These are phyloP conservation scores for Stercorarius parasiticus DNA, from an alignment of 2,113 vertebrate genomes.

Conservation along the genomic window DNA sequence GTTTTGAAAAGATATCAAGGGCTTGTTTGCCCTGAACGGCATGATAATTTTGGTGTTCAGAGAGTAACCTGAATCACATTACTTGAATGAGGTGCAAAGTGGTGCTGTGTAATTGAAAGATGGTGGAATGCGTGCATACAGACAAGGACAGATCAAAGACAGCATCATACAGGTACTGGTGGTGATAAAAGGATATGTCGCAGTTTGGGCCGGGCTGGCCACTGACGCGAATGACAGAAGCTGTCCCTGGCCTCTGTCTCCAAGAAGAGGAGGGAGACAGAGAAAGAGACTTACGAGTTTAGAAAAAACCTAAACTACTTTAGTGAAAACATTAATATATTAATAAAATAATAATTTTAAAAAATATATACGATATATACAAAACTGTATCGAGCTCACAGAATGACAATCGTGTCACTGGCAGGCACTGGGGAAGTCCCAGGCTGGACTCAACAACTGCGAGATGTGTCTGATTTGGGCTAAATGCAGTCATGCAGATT, in stretches of 20 bases:
- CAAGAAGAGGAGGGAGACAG: not conserved
- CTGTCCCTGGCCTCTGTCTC: too few species aligned
- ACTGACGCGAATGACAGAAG: not conserved
- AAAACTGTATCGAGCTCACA: not conserved
- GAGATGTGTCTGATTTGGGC: not conserved
- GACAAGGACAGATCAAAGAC: not conserved
- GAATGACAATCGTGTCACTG: not conserved
- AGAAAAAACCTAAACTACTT: not conserved
- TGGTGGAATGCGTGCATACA: not conserved
- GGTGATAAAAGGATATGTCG: not conserved
- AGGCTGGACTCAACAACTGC: not conserved
- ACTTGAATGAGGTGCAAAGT: not conserved
- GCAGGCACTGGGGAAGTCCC: not conserved
- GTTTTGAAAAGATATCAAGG: conserved; percentile 23
- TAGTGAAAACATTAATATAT: not conserved
- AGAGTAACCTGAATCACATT: not conserved
- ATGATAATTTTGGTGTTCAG: not conserved
- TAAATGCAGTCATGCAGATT: not conserved
- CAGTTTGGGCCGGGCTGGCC: not conserved
- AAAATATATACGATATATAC: not conserved
- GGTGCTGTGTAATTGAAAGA: not conserved
- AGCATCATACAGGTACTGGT: not conserved
- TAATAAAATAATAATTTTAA: not conserved
- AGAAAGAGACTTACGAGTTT: not conserved
- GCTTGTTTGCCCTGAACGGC: conserved; percentile 22